Percentiles rank a stretch among this genome's conserved stretches.
These are phyloP conservation scores for Plotosus lineatus DNA, from an alignment of 2,113 vertebrate species.

Conservation along the genomic window DNA sequence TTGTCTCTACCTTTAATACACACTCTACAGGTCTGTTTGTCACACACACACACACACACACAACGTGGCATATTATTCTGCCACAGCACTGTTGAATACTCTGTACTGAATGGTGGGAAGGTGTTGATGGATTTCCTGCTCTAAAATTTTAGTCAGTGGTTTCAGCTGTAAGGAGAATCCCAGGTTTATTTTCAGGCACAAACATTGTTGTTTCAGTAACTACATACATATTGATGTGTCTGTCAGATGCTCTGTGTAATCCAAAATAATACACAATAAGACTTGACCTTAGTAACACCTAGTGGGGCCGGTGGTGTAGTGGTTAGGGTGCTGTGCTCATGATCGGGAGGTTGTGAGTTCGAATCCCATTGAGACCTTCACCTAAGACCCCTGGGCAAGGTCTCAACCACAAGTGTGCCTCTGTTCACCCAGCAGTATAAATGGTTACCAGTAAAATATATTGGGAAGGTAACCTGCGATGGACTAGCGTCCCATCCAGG, in stretches of 20 bases:
- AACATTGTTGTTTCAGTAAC: not conserved
- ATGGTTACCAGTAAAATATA: too few species aligned
- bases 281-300: too few species aligned
- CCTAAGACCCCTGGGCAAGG: too few species aligned
- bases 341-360: too few species aligned
- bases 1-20: conserved; percentile 86
- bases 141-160: not conserved
- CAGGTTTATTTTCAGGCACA: not conserved
- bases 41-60: not conserved
- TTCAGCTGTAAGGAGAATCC: not conserved
- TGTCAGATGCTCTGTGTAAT: not conserved
- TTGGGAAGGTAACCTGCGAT: too few species aligned
- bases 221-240: not conserved
- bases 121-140: not conserved
- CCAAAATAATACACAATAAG: too few species aligned
- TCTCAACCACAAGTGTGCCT: too few species aligned
- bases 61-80: not conserved
- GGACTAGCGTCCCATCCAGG: too few species aligned
- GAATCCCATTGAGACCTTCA: too few species aligned
- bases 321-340: too few species aligned
- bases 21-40: conserved; percentile 79
- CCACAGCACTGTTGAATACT: not conserved
- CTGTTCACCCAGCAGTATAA: too few species aligned
- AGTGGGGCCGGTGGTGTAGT: too few species aligned
- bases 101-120: not conserved